Evolutionary conservation across 2,113 vertebrate species (phyloP), one percentile per base, ranked within the genome.

Genomic region (Struthio camelus): DNA sequence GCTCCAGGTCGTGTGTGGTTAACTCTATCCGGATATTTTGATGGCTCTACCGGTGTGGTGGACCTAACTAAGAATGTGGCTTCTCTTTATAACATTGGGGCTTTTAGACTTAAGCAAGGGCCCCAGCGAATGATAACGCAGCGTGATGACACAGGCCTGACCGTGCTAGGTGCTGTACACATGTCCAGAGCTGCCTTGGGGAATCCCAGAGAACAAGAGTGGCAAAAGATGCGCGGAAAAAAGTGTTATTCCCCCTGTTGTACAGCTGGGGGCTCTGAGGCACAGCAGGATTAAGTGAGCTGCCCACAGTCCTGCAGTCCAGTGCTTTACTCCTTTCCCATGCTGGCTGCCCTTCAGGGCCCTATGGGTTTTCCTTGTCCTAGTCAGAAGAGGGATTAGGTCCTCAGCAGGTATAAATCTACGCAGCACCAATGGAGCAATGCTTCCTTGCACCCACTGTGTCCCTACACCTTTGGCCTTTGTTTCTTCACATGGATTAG

Each of bases 221-320:
- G 87, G 78, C 11, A 5, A 10, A 25, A 46, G 85, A 8, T 3
- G 80, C 13, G 76, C 44, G 13, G 58, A 16, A 51, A 48, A 61
- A 30, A 27, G 36, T 93, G 80, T 75, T 76, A 25, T 86, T 96
- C 53, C 38, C 17, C 12, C 15, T 51, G 65, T 22, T 19, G 48
- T 80, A 83, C 91, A 93, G 93, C 89, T 87, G 83, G 67, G 89
- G 91, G 92, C 89, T 88, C 89, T 15, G 75, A 93, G 90, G 81
- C 93, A 82, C 85, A 70, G 89, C 76, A n/a, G 70, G 46, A 82
- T 38, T 9, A 22, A 25, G 18, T 1, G 23, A 53, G 28, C 30
- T 65, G 64, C 77, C 77, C 84, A 54, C 56, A 44, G 40, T 11
- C 59, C 44, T 19, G 34, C 59, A 56, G 85, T 2, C 70, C 86